These are phyloP conservation scores for Rhynchonycteris naso DNA, from an alignment of 2,797 vertebrate species.

Conservation along the genomic window DNA sequence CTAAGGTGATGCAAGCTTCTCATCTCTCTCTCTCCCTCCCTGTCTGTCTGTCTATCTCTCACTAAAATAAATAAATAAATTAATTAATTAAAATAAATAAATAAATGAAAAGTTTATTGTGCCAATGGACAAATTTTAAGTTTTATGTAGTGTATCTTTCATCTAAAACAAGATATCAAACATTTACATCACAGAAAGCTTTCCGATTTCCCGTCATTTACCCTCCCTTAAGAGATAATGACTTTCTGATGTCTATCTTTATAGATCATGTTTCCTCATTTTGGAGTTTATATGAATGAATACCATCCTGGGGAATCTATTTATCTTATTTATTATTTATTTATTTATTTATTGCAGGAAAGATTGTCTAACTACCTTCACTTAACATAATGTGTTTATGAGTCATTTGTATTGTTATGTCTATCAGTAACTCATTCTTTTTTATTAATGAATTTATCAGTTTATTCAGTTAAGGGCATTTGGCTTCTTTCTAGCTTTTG, in stretches of 20 bases:
- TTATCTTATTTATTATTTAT: no score
- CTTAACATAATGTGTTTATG: background rate
- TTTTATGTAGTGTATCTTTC: background rate
- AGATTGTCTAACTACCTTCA: background rate
- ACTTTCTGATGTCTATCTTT: background rate
- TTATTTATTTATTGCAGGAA: background rate
- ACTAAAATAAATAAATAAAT: no score
- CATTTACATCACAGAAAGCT: background rate
- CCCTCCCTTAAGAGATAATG: background rate
- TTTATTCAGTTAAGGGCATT: background rate
- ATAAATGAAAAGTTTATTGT: no score
- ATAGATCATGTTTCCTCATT: background rate
- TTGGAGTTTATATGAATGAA: background rate
- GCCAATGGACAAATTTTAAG: background rate
- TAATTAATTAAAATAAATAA: no score
- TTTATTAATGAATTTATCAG: background rate
- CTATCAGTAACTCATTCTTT: background rate
- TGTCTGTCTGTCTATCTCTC: no score
- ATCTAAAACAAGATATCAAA: background rate
- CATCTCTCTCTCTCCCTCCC: no score
- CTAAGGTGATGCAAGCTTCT: no score
- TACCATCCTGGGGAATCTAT: background rate
- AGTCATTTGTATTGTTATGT: background rate
- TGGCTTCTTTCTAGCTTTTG: background rate
- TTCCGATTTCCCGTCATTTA: background rate